A percentile compares a stretch with the other conserved stretches of the same genome.
Conservation (phyloP, 2,113 vertebrate species). For the Rhinolophus ferrumequinum region DNA sequence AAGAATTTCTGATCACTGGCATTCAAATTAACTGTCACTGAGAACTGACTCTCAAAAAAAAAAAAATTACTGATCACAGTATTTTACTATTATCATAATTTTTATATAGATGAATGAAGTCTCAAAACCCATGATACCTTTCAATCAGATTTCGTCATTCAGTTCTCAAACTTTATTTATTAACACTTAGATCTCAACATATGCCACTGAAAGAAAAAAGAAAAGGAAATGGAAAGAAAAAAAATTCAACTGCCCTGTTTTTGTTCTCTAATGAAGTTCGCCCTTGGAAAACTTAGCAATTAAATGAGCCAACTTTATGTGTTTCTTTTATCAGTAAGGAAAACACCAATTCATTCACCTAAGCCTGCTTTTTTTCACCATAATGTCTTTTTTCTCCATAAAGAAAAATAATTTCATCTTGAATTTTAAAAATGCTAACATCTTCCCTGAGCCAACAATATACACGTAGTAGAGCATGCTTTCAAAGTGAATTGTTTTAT, state of each 20-base stretch:
- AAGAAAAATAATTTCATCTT: constrained; percentile 29
- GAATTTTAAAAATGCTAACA: constrained; percentile 13
- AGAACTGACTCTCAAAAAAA: not conserved
- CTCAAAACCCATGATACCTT: not conserved
- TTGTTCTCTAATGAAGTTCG: not conserved
- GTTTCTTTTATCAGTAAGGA: not conserved
- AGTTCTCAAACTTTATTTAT: not conserved
- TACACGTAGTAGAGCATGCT: not conserved
- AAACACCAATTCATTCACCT: not conserved
- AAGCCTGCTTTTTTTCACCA: not conserved
- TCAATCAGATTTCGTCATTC: not conserved
- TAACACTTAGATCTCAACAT: not conserved
- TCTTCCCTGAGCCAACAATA: not conserved
- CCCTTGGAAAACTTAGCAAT: not conserved
- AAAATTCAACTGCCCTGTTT: not conserved
- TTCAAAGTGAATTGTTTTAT: constrained; percentile 39
- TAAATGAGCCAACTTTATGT: not conserved
- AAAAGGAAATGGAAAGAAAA: not conserved
- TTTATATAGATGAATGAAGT: not conserved
- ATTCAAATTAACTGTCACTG: not conserved
- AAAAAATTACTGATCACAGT: not conserved
- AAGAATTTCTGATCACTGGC: constrained; percentile 12
- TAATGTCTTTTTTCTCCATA: not conserved
- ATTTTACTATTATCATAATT: not conserved
- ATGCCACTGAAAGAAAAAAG: not conserved